Percentiles rank a stretch among this genome's conserved stretches.
Evolutionary conservation across 2,888 invertebrate genomes (phyloP).

Genomic region (Meta bourneti): DNA sequence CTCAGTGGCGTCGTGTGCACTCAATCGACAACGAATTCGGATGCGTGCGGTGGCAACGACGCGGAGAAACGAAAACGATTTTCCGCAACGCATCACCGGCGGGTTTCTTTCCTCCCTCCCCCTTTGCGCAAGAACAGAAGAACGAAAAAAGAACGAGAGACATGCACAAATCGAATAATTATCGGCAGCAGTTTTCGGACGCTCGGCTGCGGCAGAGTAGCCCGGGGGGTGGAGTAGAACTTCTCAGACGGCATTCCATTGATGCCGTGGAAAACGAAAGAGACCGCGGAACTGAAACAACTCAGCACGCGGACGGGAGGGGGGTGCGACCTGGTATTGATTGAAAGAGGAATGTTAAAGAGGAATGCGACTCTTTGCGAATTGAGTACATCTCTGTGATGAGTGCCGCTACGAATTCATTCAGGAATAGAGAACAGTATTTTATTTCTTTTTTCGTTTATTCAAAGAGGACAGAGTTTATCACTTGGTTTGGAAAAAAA

Average conservation of each 20-base stretch:
- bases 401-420: no score
- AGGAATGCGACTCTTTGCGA: constrained; percentile 11
- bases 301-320: neutral
- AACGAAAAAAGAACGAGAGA: neutral
- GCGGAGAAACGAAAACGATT: neutral
- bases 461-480: no score
- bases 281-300: constrained; percentile 47
- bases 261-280: neutral
- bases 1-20: neutral
- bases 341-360: constrained; percentile 43
- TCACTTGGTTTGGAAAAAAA: no score
- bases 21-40: neutral
- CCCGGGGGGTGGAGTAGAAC: constrained; percentile 25
- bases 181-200: constrained; percentile 45
- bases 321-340: constrained; percentile 43
- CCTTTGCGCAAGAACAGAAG: neutral
- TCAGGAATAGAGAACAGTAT: no score
- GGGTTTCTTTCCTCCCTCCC: neutral
- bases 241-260: constrained; percentile 64
- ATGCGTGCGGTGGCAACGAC: neutral
- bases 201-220: constrained; percentile 21
- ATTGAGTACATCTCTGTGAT: no score
- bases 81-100: constrained; percentile 8
- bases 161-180: constrained; percentile 53
- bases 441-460: no score